Conservation (phyloP, 2,113 vertebrate genomes). For the Haemorhous mexicanus region DNA sequence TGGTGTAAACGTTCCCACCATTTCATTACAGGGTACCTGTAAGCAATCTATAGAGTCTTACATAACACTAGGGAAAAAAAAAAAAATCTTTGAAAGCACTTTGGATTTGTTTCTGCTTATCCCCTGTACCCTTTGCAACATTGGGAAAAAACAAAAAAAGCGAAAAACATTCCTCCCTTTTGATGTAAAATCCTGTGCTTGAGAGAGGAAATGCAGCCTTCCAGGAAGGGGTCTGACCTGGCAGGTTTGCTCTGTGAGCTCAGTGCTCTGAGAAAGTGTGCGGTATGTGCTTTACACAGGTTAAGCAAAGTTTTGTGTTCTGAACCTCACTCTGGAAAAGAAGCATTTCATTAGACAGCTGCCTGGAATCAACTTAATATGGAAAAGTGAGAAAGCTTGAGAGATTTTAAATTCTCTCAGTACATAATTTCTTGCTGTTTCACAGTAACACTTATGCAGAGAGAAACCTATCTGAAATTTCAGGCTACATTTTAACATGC, state of each 20-base stretch:
- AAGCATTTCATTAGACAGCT: conserved; percentile 69
- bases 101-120: neutral
- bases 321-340: conserved; percentile 57
- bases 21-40: neutral
- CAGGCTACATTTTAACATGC: neutral
- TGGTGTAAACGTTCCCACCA: neutral
- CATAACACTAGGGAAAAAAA: neutral
- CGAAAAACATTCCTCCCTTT: neutral
- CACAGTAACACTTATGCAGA: neutral
- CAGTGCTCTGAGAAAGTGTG: neutral
- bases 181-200: neutral
- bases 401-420: neutral
- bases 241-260: neutral
- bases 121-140: neutral
- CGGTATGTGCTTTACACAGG: neutral
- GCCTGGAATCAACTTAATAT: conserved; percentile 38
- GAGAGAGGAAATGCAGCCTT: neutral
- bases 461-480: neutral
- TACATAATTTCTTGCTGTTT: neutral
- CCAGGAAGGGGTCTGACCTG: conserved; percentile 7
- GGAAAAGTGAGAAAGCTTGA: conserved; percentile 9
- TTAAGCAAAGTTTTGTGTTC: conserved; percentile 32
- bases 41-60: neutral
- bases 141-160: neutral
- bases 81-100: neutral